Evolutionary conservation across 2,888 invertebrate genomes (phyloP), one percentile per base, ranked within the genome.

Genomic region (Trichopria drosophilae): DNA sequence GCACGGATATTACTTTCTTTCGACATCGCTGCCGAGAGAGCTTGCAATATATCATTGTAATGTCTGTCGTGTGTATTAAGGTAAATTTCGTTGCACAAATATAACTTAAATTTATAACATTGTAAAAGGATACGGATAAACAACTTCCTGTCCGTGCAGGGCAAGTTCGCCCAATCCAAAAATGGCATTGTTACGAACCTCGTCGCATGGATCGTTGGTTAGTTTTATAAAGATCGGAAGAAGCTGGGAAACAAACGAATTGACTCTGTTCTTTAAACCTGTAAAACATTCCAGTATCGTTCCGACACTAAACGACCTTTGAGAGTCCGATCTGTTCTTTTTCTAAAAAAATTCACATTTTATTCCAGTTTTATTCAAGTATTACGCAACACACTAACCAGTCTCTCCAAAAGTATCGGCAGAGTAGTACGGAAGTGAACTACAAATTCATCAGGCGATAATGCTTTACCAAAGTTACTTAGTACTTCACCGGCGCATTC

Each of bases 401-500:
- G 80, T 78, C 85, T 82, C 42, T 81, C 79, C 2, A 84, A 66
- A 39, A 88, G 76, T 53, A 84, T 77, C 2, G 83, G 83, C 45
- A 85, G 75, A 13, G 86, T 75, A 46, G 80, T 81, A 16, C 82
- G 81, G 66, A 89, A 87, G 67, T 84, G 85, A n/a, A 81, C 72
- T 1, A 80, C 79, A 71, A 88, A 90, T 47, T 82, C 81, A 55
- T 84, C 81, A 0, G 84, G 81, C 0, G 79, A 71, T 57, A 88
- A 76, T 1, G 85, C 81, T 62, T 82, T 82, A 22, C 86, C 87
- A 63, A 88, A 81, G 55, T 81, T 78, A 1, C 87, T 85, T 42
- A 90, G 78, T 22, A 89, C 80, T 66, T 89, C 88, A 6, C 86
- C 87, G 2, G 88, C 89, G 59, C 82, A 84, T 71, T 90, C 88